A percentile compares a stretch with the other conserved stretches of the same genome.
These are phyloP conservation scores for Gasteruption jaculator DNA, from an alignment of 2,888 invertebrate genomes.

Conservation along the genomic window DNA sequence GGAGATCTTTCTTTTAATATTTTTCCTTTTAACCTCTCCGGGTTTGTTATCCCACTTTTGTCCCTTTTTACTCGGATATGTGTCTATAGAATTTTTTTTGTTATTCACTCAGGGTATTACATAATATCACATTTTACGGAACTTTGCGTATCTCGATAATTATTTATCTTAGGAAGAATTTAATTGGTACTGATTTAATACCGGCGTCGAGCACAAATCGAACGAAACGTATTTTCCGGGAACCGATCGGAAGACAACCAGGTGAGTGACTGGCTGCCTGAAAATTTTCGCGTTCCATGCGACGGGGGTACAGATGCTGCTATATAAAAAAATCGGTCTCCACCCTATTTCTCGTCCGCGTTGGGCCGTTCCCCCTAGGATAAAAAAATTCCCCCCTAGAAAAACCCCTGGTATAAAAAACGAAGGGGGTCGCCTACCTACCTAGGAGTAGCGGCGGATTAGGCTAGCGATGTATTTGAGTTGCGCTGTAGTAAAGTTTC, in stretches of 20 bases:
- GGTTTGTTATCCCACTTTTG: background rate
- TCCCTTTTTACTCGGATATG: background rate
- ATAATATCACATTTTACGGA: too few species aligned
- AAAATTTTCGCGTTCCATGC: slow-evolving; percentile 45
- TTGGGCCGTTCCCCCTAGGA: slow-evolving; percentile 40
- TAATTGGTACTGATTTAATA: too few species aligned
- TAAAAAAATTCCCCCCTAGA: slow-evolving; percentile 40
- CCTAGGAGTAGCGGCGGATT: slow-evolving; percentile 35
- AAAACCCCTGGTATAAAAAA: slow-evolving; percentile 48
- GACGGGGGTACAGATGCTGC: slow-evolving; percentile 48
- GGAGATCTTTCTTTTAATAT: slow-evolving; percentile 8
- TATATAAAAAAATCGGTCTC: slow-evolving; percentile 42
- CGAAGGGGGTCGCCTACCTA: slow-evolving; percentile 47
- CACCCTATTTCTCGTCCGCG: too few species aligned
- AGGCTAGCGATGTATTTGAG: too few species aligned
- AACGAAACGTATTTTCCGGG: too few species aligned
- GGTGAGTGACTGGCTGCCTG: slow-evolving; percentile 49
- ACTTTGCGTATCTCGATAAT: too few species aligned
- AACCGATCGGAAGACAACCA: slow-evolving; percentile 44
- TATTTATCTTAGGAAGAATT: too few species aligned
- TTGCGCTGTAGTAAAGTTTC: too few species aligned
- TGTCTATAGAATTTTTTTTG: too few species aligned
- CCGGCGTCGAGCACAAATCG: too few species aligned
- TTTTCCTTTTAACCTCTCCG: slow-evolving; percentile 2
- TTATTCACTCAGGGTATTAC: too few species aligned